These are phyloP conservation scores for Diachrysia chrysitis DNA, from an alignment of 2,888 invertebrate species.

Conservation along the genomic window DNA sequence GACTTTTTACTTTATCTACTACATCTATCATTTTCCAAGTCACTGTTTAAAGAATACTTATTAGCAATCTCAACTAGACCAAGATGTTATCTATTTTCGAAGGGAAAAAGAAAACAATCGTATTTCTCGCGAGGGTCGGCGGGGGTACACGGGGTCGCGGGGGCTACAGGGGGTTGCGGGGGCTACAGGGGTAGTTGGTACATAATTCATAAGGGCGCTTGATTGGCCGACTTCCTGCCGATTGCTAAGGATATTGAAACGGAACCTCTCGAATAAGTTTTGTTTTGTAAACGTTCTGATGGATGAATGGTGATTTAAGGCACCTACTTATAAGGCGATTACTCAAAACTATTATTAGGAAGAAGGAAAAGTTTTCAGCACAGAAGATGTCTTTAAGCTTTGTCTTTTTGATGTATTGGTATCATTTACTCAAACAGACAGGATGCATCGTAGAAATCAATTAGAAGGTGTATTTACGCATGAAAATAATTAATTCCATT, in stretches of 20 bases:
- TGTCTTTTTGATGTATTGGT: too few species aligned
- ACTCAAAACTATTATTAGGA: too few species aligned
- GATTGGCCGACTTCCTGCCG: conserved; percentile 42
- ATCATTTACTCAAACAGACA: too few species aligned
- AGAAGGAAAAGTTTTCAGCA: too few species aligned
- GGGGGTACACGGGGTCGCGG: conserved; percentile 11
- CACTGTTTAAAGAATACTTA: neutral
- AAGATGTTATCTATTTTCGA: conserved; percentile 15
- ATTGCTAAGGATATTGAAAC: conserved; percentile 46
- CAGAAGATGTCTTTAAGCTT: too few species aligned
- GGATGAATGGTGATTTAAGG: neutral
- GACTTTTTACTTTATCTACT: neutral
- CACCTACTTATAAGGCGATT: too few species aligned
- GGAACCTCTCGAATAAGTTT: neutral
- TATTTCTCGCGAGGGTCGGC: conserved; percentile 30
- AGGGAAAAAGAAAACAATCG: conserved; percentile 49
- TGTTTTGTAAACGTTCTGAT: neutral
- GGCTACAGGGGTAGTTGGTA: conserved; percentile 46
- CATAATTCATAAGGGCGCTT: conserved; percentile 61
- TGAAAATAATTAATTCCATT: too few species aligned
- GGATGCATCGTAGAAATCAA: too few species aligned
- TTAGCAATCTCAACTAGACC: conserved; percentile 2
- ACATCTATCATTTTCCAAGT: neutral
- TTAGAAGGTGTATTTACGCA: too few species aligned
- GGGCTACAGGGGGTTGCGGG: neutral